Base-by-base conservation (phyloP, 30 jellyfish, hydroid and myxozoan genomes). In the Catostylus mosaicus region DNA sequence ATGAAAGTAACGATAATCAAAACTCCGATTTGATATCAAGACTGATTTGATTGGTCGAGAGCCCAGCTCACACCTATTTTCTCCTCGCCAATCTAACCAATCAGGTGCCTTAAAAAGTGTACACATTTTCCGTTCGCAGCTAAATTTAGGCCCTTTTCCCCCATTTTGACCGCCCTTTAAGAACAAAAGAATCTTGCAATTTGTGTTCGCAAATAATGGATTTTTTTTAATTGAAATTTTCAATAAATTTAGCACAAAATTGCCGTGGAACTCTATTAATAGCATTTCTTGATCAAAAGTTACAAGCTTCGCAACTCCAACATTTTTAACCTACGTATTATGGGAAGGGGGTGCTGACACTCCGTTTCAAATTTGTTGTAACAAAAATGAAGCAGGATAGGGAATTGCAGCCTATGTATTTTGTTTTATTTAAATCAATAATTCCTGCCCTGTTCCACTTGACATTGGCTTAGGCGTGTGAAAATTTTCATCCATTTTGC, bases 1-100 rank as follows among this genome's bases (percentile, higher is more conserved):
- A 43, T 43, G 56, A 43, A 43, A 43, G 56, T 43, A 43, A 16
- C 56, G 56, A 43, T 43, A 43, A 43, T 43, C 56, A 43, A 43
- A 43, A 43, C 56, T 43, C 56, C 8, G 56, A 43, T 6, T 43
- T 43, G 16, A 6, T 43, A 43, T 43, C 56, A 43, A 43, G 56
- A 16, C 16, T 43, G 56, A 43, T 56, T 56, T 56, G 70, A 56
- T 56, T 56, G 70, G 70, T 27, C 20, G 20, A 56, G 70, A 56
- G 54, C 8, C 16, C 54, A 6, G 54, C 18, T 56, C 33, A 56
- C 33, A 56, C 20, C 30, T 56, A 19, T 46, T 19, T 46, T 46
- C 19, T 46, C 11, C 11, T 9, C 19, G 19, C 60, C 19, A 9
- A 19, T 46, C 11, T 9, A 46, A 46, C 60, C 60, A 46, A 46